Evolutionary conservation across 2,888 invertebrate species (phyloP).

Genomic region (Cerastoderma edule): DNA sequence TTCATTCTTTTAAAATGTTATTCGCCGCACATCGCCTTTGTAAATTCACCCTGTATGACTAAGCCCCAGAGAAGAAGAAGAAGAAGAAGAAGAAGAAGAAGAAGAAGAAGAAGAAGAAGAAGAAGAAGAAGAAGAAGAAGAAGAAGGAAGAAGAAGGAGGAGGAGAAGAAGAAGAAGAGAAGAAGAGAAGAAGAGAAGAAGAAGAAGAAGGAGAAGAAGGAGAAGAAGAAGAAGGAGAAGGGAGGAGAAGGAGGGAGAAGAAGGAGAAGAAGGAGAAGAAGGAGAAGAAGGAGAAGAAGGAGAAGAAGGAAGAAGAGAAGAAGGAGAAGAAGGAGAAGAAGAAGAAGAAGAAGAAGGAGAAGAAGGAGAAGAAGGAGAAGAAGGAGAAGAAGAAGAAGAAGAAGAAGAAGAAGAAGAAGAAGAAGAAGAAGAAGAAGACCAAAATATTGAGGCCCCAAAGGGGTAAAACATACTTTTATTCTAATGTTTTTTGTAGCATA

Average conservation of each 20-base stretch:
- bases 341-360: not conserved
- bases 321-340: not conserved
- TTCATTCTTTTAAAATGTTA: too few relatives aligned
- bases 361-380: not conserved
- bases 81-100: too few relatives aligned
- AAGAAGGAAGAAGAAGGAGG: not conserved
- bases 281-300: not conserved
- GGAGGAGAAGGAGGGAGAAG: not conserved
- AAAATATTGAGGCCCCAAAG: too few relatives aligned
- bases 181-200: not conserved
- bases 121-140: not conserved
- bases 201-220: not conserved
- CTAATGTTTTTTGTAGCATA: too few relatives aligned
- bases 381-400: not conserved
- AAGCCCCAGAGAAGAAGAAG: too few relatives aligned
- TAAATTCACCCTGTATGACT: too few relatives aligned
- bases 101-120: not conserved
- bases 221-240: not conserved
- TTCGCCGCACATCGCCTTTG: too few relatives aligned
- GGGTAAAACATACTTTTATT: too few relatives aligned
- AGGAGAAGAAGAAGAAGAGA: not conserved
- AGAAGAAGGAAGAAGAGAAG: not conserved
- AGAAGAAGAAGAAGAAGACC: conserved; percentile 1
- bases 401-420: not conserved
- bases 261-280: not conserved